These are phyloP conservation scores for Halcyon chelicuti DNA, from an alignment of 2,797 vertebrate species.

Conservation along the genomic window DNA sequence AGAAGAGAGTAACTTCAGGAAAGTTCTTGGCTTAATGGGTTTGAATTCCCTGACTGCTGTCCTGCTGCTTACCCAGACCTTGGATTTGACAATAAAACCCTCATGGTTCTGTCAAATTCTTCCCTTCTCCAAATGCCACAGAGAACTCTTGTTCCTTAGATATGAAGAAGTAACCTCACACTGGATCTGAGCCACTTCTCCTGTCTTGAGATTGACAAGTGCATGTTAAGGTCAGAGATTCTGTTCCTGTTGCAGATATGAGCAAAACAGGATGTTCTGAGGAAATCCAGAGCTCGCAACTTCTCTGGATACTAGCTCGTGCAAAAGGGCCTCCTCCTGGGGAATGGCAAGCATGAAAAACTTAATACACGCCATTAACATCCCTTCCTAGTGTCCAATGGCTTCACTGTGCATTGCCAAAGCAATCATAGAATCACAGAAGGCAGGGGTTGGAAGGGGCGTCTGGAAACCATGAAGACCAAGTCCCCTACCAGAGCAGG, in stretches of 20 bases:
- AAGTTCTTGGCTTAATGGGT: neutral
- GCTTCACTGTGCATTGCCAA: neutral
- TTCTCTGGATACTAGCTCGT: neutral
- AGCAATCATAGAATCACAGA: neutral
- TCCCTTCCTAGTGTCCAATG: neutral
- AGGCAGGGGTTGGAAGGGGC: no score
- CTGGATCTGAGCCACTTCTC: neutral
- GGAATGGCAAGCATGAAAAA: neutral
- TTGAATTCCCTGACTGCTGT: neutral
- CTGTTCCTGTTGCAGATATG: neutral
- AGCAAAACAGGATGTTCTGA: constrained; percentile 6
- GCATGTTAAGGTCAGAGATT: neutral
- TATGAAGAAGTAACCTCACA: neutral
- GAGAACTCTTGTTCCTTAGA: neutral
- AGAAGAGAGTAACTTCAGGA: neutral
- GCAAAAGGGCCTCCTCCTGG: neutral
- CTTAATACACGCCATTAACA: neutral
- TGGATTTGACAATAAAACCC: neutral
- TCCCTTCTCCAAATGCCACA: neutral
- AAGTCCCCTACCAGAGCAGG: no score
- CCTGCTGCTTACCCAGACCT: neutral
- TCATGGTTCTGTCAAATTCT: neutral
- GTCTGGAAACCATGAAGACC: no score
- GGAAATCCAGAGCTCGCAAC: neutral
- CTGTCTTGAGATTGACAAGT: neutral